A percentile compares a stretch with the other conserved stretches of the same genome.
phyloP scores from a whole-genome alignment of 2,888 invertebrate species.

The Scaptodrosophila latifasciaeformis region DNA sequence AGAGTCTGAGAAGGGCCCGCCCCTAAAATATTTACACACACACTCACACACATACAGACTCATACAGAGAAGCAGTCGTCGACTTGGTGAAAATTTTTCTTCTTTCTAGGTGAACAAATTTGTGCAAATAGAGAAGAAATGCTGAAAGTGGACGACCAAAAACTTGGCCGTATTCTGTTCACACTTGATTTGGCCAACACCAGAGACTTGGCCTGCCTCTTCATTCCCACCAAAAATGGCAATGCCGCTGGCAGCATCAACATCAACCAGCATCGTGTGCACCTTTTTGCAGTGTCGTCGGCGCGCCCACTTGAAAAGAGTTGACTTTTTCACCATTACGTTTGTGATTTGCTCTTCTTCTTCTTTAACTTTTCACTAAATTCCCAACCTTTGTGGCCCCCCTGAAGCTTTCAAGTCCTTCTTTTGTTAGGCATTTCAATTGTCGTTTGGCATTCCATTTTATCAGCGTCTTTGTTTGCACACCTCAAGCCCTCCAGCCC shows the following conservation, averaged over 20 bases:
- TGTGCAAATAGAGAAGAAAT: background rate
- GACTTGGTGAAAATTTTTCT: too few relatives aligned
- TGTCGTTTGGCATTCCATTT: conserved; percentile 65
- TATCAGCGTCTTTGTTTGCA: conserved; percentile 63
- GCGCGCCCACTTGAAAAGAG: conserved; percentile 47
- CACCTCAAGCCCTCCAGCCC: conserved; percentile 41
- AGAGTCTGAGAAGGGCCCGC: conserved; percentile 62
- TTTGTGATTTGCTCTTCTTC: conserved; percentile 15
- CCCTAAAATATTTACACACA: conserved; percentile 72
- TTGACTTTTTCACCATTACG: conserved; percentile 56
- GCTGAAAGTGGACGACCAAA: conserved; percentile 36
- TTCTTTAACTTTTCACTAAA: too few relatives aligned
- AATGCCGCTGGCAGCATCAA: conserved; percentile 46
- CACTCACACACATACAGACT: conserved; percentile 11
- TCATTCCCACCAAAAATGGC: conserved; percentile 58
- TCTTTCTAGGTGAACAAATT: too few relatives aligned
- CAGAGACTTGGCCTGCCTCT: background rate
- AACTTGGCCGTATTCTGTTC: conserved; percentile 61
- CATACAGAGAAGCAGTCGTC: background rate
- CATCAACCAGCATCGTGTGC: background rate
- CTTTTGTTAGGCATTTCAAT: conserved; percentile 65
- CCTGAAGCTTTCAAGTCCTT: conserved; percentile 27
- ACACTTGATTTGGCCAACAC: conserved; percentile 45
- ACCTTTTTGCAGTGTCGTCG: conserved; percentile 5
- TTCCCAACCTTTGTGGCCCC: background rate